Conservation (phyloP, 2,797 vertebrate genomes). For the Anisognathus igniventris region DNA sequence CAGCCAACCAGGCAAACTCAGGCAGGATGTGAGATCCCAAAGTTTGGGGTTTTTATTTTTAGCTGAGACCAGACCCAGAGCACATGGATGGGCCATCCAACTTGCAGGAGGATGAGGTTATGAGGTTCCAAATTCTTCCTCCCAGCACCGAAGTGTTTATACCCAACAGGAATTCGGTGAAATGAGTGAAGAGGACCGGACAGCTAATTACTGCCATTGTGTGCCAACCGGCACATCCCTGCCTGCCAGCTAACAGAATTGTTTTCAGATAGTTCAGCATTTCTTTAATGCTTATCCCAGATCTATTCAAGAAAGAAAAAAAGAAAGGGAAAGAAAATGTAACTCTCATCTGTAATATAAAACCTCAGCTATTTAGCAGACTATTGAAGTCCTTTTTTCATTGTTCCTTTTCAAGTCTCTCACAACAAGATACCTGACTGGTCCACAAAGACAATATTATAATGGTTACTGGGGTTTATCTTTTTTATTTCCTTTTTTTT, state of each 20-base stretch:
- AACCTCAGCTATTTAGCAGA: conserved; percentile 59
- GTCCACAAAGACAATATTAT: conserved; percentile 65
- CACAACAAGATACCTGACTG: conserved; percentile 61
- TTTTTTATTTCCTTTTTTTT: neutral
- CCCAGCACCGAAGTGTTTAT: neutral
- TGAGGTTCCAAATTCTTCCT: neutral
- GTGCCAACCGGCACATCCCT: conserved; percentile 26
- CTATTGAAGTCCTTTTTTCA: conserved; percentile 25
- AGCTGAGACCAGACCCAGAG: neutral
- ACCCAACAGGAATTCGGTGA: neutral
- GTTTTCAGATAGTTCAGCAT: conserved; percentile 52
- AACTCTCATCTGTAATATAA: conserved; percentile 50
- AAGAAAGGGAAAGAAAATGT: conserved; percentile 45
- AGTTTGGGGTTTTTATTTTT: neutral
- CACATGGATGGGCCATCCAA: neutral
- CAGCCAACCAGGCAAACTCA: neutral
- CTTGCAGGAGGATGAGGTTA: neutral
- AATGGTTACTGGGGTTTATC: conserved; percentile 42
- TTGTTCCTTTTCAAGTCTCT: conserved; percentile 38
- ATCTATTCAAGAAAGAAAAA: conserved; percentile 38
- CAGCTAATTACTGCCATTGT: conserved; percentile 56
- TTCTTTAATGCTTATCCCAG: conserved; percentile 56
- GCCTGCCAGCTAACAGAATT: conserved; percentile 48
- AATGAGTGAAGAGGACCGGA: conserved; percentile 3
- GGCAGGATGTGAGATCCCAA: neutral